Evolutionary conservation across 2,888 invertebrate genomes (phyloP).

Genomic region (Homarus gammarus): DNA sequence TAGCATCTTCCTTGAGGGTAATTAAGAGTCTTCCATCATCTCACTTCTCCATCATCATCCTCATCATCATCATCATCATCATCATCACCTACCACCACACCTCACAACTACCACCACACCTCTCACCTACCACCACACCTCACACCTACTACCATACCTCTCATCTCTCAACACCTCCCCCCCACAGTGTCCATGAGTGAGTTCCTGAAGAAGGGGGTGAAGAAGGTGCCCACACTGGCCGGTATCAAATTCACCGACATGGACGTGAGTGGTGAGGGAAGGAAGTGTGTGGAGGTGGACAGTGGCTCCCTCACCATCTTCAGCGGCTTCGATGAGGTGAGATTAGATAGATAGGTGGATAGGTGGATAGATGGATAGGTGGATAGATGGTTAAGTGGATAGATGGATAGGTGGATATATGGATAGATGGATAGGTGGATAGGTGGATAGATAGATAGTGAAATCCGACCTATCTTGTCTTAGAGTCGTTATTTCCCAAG

Average conservation of each 20-base stretch:
- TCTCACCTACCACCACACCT: too few species aligned
- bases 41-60: slow-evolving; percentile 29
- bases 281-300: slow-evolving; percentile 82
- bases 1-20: too few species aligned
- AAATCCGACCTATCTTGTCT: too few species aligned
- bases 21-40: too few species aligned
- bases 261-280: slow-evolving; percentile 84
- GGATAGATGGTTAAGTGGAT: too few species aligned
- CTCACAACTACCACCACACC: too few species aligned
- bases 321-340: slow-evolving; percentile 71
- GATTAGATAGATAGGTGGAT: not conserved
- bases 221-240: slow-evolving; percentile 85
- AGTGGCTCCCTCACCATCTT: slow-evolving; percentile 80
- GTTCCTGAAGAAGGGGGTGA: slow-evolving; percentile 81
- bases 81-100: not conserved
- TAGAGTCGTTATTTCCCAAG: too few species aligned
- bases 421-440: too few species aligned
- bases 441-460: too few species aligned
- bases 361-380: too few species aligned
- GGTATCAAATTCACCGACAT: slow-evolving; percentile 91
- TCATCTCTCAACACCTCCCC: not conserved
- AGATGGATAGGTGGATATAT: too few species aligned
- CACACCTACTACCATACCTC: too few species aligned
- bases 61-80: not conserved
- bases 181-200: slow-evolving; percentile 70